Evolutionary conservation across 2,797 vertebrate genomes (phyloP), one percentile per base, ranked within the genome.

Genomic region (Spinibarbus caldwelli): DNA sequence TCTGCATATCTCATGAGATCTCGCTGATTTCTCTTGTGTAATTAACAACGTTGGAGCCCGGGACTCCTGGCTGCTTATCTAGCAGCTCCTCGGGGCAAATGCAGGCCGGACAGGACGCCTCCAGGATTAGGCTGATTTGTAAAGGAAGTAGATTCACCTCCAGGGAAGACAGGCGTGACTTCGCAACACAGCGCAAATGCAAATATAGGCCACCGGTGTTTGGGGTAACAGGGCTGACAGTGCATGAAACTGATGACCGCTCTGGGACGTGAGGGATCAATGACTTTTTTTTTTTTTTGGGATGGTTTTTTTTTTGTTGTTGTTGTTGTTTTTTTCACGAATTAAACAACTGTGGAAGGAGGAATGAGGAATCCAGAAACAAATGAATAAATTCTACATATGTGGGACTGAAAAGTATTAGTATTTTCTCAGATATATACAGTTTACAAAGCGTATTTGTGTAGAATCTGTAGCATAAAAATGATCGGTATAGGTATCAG

Each of bases 41-140:
- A 83, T 83, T 83, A 88, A 73, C 62, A 67, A 34, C 17, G 45
- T 72, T 6, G 19, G 68, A 47, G 57, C 80, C 21, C 6, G 9
- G 29, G 62, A 52, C 41, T 68, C 64, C 64, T 11, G 66, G 62
- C 84, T 76, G 84, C 84, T 88, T 88, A 88, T 88, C 84, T 83
- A 47, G 47, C 4, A 23, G 43, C 71, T 59, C 45, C 64, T 62
- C 9, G 34, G 78, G 41, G 45, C 67, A 54, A 10, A 54, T 3
- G 7, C 5, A 41, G n/a, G 57, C n/a, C 14, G 31, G 54, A 79
- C 17, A 5, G n/a, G 66, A 78, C 6, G 3, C 75, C 66, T 21
- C 52, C 19, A 71, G 67, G 77, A 80, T 87, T 84, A 84, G 59
- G 62, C 43, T 84, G 82, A 87, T 87, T 80, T 80, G 82, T 84